Base-by-base conservation (phyloP, 2,888 invertebrate species). In the Limnephilus auricula region DNA sequence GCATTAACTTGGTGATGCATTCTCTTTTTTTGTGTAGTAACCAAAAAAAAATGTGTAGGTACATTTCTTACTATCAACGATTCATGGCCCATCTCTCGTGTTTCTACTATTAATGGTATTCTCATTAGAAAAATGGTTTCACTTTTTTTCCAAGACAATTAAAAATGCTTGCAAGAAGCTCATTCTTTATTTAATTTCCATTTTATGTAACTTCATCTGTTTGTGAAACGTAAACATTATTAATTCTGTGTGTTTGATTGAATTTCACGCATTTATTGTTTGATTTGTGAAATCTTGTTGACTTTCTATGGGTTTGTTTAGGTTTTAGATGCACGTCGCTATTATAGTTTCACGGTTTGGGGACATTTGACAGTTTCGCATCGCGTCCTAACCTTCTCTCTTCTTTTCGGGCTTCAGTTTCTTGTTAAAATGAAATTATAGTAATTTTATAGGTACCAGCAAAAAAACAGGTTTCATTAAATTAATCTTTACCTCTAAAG, bases 191-290 rank as follows among this genome's bases (percentile, higher is more conserved):
- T 65, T 65, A 5, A 25, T 5, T 18, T 65, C 9, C 25, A 65
- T 65, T 65, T 65, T 25, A 25, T 65, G 65, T 25, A 65, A 65
- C 25, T 25, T 25, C 65, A 65, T 65, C 65, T 65, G 25, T 65
- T 65, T 65, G 65, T 18, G 65, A 65, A 18, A 65, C 5, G 65
- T 25, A 65, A 37, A 37, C 37, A 65, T 18, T 1, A 65, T 65
- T 18, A 65, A 0, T 2, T 65, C 25, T 83, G 37, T 34, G 37
- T 85, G 40, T 50, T 85, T 85, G 40, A 85, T 40, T 15, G 40
- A 85, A 85, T 85, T 85, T 85, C 85, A 85, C 85, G 85, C 85
- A 30, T 40, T 40, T 40, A 85, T 85, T 85, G 30, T 85, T 85
- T 40, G 4, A 30, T 37, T 37, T 25, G 83, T 34, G 32, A 37